These are phyloP conservation scores for Xanthia icteritia DNA, from an alignment of 2,888 invertebrate genomes.

Conservation along the genomic window DNA sequence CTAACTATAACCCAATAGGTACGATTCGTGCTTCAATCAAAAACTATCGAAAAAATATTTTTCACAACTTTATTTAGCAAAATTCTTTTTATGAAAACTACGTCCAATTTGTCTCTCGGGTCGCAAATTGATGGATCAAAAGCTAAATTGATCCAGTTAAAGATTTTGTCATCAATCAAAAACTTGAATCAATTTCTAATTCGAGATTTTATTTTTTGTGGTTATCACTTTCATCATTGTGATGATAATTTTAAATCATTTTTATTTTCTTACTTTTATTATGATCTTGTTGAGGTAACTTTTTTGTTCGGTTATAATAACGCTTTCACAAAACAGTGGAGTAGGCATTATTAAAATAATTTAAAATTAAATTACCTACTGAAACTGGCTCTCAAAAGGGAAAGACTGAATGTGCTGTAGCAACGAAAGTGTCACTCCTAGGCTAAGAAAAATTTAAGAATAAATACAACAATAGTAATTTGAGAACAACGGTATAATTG, in stretches of 20 bases:
- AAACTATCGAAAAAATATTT: slow-evolving; percentile 11
- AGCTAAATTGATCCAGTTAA: slow-evolving; percentile 43
- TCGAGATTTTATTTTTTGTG: background rate
- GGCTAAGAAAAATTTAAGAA: too few species aligned
- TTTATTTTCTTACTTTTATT: background rate
- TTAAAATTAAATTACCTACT: background rate
- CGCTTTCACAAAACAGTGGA: too few species aligned
- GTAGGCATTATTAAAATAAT: background rate
- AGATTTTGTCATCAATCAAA: slow-evolving; percentile 43
- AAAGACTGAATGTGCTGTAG: background rate
- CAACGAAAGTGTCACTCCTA: background rate
- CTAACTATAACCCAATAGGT: background rate
- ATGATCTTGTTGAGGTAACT: background rate
- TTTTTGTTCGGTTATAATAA: background rate
- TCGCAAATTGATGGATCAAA: slow-evolving; percentile 50
- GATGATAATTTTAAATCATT: background rate
- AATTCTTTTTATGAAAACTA: slow-evolving; percentile 32
- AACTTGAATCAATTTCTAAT: slow-evolving; percentile 39
- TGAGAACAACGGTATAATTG: background rate
- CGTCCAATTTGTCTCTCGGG: slow-evolving; percentile 38
- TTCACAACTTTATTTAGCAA: background rate
- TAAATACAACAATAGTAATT: background rate
- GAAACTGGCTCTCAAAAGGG: background rate
- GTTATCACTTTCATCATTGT: background rate
- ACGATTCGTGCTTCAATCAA: background rate